Base-by-base conservation (phyloP, 2,888 invertebrate genomes). In the Dendrolimus pini region DNA sequence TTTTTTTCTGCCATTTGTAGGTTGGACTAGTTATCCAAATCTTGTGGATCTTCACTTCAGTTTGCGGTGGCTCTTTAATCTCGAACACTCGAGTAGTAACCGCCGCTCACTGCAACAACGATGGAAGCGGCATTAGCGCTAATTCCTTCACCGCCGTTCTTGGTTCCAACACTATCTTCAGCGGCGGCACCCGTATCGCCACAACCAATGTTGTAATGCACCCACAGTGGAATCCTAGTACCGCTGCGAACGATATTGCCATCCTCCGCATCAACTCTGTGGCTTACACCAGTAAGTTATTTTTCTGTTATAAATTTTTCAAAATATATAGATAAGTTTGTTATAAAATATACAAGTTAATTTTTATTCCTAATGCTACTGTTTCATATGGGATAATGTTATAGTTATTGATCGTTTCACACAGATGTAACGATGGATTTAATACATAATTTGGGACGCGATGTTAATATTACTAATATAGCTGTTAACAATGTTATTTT, bases 1-100 rank as follows among this genome's bases (percentile, higher is more conserved):
- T 10, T 9, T 52, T 18, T 0, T 18, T 18, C 14, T 30, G 30
- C 41, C 9, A 14, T 56, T 63, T 64, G 6, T 64, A 83, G 83
- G 74, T 68, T 55, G 83, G 83, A 54, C 77, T 83, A 2, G 66
- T 83, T 18, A 80, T 83, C 57, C 61, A 61, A 65, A 58, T 82
- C 42, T 14, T 74, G 1, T 60, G 67, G 55, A 59, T 79, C 59
- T 65, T 78, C 47, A 72, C 66, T 14, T 81, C 83, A 0, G 75
- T 81, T 0, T 83, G 84, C 61, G 83, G 85, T 1, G 82, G 68
- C 6, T 72, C 74, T 2, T 58, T 83, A 7, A 65, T 83, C 54
- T 69, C 74, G 0, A 0, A 55, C 13, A 74, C 1, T 52, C 71
- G 68, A 1, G 63, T 71, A 1, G 6, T 83, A 8, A 82, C 82